phyloP scores from a whole-genome alignment of 2,797 vertebrate species.

The Melanogrammus aeglefinus region DNA sequence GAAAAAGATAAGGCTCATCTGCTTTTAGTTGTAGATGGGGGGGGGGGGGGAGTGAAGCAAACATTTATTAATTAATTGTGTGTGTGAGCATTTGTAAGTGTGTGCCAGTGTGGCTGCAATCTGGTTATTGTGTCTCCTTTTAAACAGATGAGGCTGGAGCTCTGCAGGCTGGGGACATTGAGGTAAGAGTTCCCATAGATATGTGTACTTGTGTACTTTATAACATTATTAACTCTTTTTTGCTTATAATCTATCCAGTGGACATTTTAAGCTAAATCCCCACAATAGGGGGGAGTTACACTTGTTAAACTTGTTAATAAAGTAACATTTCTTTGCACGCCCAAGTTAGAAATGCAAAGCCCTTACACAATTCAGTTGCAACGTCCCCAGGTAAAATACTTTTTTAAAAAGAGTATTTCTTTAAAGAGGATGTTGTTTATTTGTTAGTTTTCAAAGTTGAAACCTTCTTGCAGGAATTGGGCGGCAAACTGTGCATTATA shows the following conservation, averaged over 20 bases:
- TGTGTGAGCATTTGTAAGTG: no score
- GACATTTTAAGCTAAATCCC: constrained; percentile 3
- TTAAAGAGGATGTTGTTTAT: background rate
- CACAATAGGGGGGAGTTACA: background rate
- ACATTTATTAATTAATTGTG: background rate
- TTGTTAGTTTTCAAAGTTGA: constrained; percentile 21
- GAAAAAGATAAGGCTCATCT: background rate
- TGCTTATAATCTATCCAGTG: constrained; percentile 3
- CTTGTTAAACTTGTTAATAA: background rate
- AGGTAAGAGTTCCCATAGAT: constrained; percentile 71
- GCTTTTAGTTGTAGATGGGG: background rate
- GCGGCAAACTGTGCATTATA: constrained; percentile 83
- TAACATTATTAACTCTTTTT: background rate
- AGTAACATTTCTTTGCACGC: background rate
- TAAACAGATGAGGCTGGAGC: constrained; percentile 84
- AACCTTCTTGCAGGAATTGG: constrained; percentile 75
- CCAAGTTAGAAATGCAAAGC: background rate
- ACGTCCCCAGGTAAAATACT: constrained; percentile 8
- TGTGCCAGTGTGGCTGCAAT: no score
- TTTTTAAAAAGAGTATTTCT: background rate
- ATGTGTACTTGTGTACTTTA: background rate
- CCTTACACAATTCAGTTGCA: background rate
- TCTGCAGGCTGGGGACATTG: constrained; percentile 86
- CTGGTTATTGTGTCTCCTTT: background rate
- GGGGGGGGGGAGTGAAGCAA: background rate